A percentile compares a stretch with the other conserved stretches of the same genome.
Conservation (phyloP, 2,888 invertebrate genomes). For the Xanthorhoe designata region DNA sequence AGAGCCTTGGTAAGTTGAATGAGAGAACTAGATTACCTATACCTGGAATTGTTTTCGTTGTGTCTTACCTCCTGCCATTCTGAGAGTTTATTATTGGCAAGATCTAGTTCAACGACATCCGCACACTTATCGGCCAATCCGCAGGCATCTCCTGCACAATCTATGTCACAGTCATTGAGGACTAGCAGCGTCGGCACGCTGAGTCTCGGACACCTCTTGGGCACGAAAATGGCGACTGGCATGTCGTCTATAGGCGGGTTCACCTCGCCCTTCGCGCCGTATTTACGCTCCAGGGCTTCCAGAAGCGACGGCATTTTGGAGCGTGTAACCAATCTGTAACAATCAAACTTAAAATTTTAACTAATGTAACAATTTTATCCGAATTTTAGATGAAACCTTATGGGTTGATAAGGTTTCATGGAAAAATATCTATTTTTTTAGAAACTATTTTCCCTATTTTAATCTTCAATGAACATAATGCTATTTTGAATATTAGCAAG, state of each 20-base stretch:
- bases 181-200: constrained; percentile 94
- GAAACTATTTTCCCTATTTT: background rate
- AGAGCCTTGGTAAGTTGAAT: constrained; percentile 20
- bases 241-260: constrained; percentile 87
- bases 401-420: background rate
- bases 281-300: constrained; percentile 95
- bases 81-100: constrained; percentile 95
- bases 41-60: constrained; percentile 9
- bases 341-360: constrained; percentile 33
- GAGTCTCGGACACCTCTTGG: constrained; percentile 91
- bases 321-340: constrained; percentile 48
- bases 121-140: constrained; percentile 93
- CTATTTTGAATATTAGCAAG: constrained; percentile 8
- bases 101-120: constrained; percentile 96
- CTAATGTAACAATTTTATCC: background rate
- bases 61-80: constrained; percentile 93
- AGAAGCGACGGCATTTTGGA: constrained; percentile 93
- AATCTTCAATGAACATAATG: background rate
- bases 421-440: background rate
- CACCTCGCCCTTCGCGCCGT: constrained; percentile 88
- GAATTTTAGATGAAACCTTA: background rate
- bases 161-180: constrained; percentile 96
- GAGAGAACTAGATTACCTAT: constrained; percentile 8
- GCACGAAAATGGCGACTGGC: constrained; percentile 94
- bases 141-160: constrained; percentile 93